These are phyloP conservation scores for Torymus aiolomorphi DNA, from an alignment of 2,888 invertebrate species.

Conservation along the genomic window DNA sequence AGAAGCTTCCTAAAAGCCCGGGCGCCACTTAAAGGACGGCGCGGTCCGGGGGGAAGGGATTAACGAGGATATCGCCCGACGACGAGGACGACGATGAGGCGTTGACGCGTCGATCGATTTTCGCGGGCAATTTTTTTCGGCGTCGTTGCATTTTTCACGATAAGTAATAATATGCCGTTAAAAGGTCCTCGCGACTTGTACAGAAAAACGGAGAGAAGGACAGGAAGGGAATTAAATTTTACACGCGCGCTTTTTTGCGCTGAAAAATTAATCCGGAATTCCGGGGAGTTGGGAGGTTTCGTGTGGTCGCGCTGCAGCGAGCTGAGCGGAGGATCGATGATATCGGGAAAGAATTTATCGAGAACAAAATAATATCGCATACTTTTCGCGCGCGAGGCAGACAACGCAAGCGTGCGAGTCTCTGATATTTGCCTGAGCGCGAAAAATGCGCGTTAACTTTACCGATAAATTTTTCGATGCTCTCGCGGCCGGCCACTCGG, in stretches of 20 bases:
- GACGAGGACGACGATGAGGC: not conserved
- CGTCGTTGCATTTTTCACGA: conserved; percentile 31
- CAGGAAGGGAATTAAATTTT: conserved; percentile 33
- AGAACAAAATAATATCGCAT: conserved; percentile 17
- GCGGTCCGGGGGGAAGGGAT: conserved; percentile 20
- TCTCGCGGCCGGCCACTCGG: not conserved
- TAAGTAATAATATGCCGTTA: conserved; percentile 2
- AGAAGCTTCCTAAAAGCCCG: conserved; percentile 44
- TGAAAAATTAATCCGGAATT: conserved; percentile 51
- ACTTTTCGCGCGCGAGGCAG: not conserved
- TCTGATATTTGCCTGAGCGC: too few species aligned
- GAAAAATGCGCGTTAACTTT: conserved; percentile 12
- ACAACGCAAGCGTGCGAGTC: not conserved
- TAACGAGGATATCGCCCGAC: conserved; percentile 16
- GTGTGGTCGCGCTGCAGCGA: not conserved
- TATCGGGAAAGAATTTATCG: conserved; percentile 24
- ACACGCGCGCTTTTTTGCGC: not conserved
- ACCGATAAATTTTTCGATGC: conserved; percentile 37
- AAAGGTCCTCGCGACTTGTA: not conserved
- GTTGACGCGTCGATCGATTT: not conserved
- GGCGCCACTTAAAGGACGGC: conserved; percentile 28
- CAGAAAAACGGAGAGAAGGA: not conserved
- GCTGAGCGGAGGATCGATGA: not conserved
- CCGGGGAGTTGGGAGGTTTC: conserved; percentile 7
- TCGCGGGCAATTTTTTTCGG: not conserved